Evolutionary conservation across 2,113 vertebrate species (phyloP), one percentile per base, ranked within the genome.

Genomic region (Ifrita kowaldi): DNA sequence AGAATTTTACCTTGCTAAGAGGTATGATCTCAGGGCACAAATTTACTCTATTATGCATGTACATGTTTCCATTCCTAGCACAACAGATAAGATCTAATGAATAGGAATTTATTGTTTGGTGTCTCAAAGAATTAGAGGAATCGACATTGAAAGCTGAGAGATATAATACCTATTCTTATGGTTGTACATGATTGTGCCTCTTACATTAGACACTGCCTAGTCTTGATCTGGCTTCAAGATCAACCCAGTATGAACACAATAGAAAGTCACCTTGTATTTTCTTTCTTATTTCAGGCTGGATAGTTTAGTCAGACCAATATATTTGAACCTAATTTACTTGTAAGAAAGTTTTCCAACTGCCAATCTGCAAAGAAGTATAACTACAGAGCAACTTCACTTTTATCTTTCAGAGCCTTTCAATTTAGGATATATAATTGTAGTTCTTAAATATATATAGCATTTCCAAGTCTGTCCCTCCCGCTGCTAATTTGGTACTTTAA

Each of bases 51-150:
- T 57, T 76, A 65, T 50, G 6, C 20, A n/a, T 64, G 60, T 73
- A 71, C 68, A 47, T 23, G 18, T 62, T 67, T 69, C 30, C 24
- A 70, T 64, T 84, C 27, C 42, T 59, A 67, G 52, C 19, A 78
- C 17, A 86, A 75, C 6, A 70, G 39, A 68, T 53, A 90, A 69
- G 12, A 74, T 67, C 50, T 70, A 44, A 90, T 47, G 39, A 82
- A 93, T 42, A 41, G 23, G 39, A 77, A 76, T 65, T n/a, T 62
- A 53, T 84, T 85, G 16, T 26, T 83, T 88, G 23, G 8, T 57
- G 33, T 90, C 37, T 85, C 55, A 88, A 77, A 52, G 41, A 90
- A 94, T 93, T 85, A 95, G 37, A 77, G 6, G n/a, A 94, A 93
- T 49, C 78, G 30, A 28, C 49, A 73, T 21, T 82, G 84, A 94